phyloP scores from a whole-genome alignment of 2,113 vertebrate species.

The Eptesicus fuscus region DNA sequence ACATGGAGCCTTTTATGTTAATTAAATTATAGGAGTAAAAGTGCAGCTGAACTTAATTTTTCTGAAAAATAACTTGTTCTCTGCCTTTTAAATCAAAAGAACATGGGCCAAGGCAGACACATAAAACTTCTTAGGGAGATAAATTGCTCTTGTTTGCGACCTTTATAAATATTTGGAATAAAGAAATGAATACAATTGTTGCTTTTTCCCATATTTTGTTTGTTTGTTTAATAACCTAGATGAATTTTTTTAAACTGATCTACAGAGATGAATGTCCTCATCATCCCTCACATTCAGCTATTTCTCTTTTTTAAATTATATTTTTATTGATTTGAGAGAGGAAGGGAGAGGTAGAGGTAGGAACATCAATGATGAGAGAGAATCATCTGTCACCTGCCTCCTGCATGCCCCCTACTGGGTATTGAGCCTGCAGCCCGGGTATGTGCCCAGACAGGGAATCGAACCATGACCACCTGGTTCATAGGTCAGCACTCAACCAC shows the following conservation, averaged over 20 bases:
- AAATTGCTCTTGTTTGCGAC: background rate
- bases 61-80: background rate
- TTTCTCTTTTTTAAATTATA: background rate
- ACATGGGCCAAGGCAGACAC: background rate
- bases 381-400: too few species aligned
- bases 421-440: too few species aligned
- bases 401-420: too few species aligned
- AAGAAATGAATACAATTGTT: background rate
- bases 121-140: constrained; percentile 1
- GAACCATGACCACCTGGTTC: too few species aligned
- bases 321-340: too few species aligned
- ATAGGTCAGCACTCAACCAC: too few species aligned
- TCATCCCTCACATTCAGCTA: background rate
- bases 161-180: background rate
- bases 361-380: too few species aligned
- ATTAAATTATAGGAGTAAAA: constrained; percentile 35
- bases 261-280: background rate
- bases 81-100: constrained; percentile 16
- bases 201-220: background rate
- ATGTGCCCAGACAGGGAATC: too few species aligned
- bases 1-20: background rate
- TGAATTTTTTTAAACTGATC: background rate
- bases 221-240: background rate
- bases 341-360: too few species aligned
- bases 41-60: constrained; percentile 29